Conservation (phyloP, 2,888 invertebrate genomes). For the Netelia virgata region DNA sequence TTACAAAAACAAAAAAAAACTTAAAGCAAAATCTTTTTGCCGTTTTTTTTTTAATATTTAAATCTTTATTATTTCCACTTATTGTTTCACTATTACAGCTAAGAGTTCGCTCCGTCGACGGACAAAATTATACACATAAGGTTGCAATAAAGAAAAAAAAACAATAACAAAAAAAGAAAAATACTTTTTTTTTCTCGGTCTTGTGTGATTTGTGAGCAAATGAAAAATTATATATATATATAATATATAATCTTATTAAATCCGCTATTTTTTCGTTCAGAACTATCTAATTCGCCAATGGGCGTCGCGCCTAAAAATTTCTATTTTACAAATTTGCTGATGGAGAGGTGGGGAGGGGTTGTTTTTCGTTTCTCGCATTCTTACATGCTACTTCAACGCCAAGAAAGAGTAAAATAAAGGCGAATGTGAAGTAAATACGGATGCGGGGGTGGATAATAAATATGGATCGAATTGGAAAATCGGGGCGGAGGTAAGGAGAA, state of each 20-base stretch:
- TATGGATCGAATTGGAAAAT: conserved; percentile 40
- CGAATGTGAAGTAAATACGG: conserved; percentile 29
- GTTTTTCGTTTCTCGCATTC: conserved; percentile 64
- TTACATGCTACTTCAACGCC: conserved; percentile 70
- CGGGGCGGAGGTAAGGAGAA: too few species aligned
- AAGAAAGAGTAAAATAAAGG: conserved; percentile 57
- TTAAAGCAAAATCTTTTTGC: background rate
- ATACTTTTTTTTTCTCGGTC: background rate
- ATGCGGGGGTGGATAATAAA: conserved; percentile 58
- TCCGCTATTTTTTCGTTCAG: conserved; percentile 3
- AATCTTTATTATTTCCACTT: conserved; percentile 14
- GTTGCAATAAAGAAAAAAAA: background rate
- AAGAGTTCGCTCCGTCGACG: conserved; percentile 52
- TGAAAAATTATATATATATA: conserved; percentile 18
- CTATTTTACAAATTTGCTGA: conserved; percentile 67
- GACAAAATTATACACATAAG: conserved; percentile 6
- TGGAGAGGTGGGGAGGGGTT: background rate
- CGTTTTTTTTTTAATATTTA: conserved; percentile 69
- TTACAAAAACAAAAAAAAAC: conserved; percentile 67
- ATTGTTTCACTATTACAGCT: conserved; percentile 58
- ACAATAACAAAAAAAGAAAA: background rate
- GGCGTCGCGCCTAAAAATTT: conserved; percentile 48
- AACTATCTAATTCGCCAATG: conserved; percentile 38
- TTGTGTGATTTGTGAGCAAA: too few species aligned
- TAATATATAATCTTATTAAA: background rate